Evolutionary conservation across 2,113 vertebrate genomes (phyloP).

Genomic region (Zootoca vivipara): DNA sequence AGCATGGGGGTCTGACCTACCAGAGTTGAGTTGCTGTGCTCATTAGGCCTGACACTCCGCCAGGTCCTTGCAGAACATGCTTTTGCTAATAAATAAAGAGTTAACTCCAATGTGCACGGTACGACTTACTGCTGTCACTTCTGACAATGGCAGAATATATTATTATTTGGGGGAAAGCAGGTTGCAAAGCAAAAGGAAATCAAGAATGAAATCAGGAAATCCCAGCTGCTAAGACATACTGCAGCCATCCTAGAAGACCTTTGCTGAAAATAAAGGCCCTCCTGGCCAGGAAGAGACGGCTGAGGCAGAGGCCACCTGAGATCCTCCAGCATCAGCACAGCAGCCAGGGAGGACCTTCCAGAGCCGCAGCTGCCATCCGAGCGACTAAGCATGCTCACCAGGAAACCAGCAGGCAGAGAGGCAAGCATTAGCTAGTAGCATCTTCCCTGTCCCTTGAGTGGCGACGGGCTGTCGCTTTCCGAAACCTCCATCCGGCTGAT

Average conservation of each 20-base stretch:
- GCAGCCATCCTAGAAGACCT: background rate
- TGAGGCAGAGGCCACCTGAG: background rate
- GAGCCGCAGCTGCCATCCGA: background rate
- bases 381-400: conserved; percentile 9
- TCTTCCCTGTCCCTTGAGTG: conserved; percentile 31
- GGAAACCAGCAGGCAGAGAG: conserved; percentile 20
- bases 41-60: too few species aligned
- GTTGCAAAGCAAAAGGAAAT: background rate
- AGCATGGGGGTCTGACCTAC: too few species aligned
- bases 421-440: conserved; percentile 11
- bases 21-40: too few species aligned
- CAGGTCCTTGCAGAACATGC: too few species aligned
- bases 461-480: conserved; percentile 32
- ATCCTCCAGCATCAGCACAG: background rate
- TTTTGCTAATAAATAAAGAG: too few species aligned
- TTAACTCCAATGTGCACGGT: too few species aligned
- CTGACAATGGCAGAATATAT: too few species aligned
- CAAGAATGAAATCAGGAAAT: background rate
- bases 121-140: too few species aligned
- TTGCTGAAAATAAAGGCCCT: background rate
- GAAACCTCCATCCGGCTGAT: conserved; percentile 19
- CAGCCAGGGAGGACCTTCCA: conserved; percentile 4
- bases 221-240: background rate
- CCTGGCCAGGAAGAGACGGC: background rate
- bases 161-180: background rate